These are phyloP conservation scores for Euzophera pinguis DNA, from an alignment of 2,888 invertebrate genomes.

Conservation along the genomic window DNA sequence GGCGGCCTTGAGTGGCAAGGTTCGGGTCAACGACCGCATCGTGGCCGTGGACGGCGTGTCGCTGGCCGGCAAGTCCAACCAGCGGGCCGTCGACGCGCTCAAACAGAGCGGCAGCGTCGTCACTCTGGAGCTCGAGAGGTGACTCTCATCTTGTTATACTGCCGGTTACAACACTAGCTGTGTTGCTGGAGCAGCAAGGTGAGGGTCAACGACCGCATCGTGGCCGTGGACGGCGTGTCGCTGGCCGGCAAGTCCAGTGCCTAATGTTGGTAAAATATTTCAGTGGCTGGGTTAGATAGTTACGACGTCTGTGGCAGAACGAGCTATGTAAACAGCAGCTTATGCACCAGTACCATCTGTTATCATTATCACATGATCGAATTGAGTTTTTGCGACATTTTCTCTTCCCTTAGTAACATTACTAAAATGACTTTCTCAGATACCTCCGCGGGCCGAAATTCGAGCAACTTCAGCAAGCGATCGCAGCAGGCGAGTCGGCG, in stretches of 20 bases:
- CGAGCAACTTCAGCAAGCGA: conserved; percentile 92
- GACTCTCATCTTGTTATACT: not conserved
- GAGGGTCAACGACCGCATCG: conserved; percentile 98
- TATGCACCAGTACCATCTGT: no score
- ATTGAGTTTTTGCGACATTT: no score
- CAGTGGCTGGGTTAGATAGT: no score
- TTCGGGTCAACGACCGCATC: conserved; percentile 98
- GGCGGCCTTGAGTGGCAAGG: conserved; percentile 94
- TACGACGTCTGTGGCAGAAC: no score
- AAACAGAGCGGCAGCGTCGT: conserved; percentile 96
- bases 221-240: conserved; percentile 97
- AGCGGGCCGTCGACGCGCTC: conserved; percentile 97
- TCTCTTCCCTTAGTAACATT: no score
- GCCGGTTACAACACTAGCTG: no score
- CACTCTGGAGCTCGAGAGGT: conserved; percentile 91
- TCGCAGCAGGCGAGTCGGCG: conserved; percentile 88
- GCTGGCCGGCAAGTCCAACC: conserved; percentile 97
- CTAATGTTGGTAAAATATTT: no score
- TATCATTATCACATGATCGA: no score
- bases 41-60: conserved; percentile 98
- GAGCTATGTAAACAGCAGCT: no score
- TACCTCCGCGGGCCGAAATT: conserved; percentile 94
- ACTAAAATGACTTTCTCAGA: conserved; percentile 31
- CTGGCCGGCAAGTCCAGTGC: conserved; percentile 97
- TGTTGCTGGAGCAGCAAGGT: conserved; percentile 96